Base-by-base conservation (phyloP, 2,888 invertebrate species). In the Spilarctia lutea region DNA sequence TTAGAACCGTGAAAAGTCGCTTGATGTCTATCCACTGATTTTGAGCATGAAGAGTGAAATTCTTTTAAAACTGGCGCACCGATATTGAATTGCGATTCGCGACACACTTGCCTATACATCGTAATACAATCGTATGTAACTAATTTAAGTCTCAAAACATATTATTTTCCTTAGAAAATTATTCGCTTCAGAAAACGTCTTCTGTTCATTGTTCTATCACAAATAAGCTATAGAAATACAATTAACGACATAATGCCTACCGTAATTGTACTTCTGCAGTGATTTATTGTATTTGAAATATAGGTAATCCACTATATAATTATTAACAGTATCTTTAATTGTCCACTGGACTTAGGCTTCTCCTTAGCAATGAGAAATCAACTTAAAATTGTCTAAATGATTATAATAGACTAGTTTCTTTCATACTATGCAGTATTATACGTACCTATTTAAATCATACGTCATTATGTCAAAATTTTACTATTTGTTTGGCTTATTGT, bases 11-110 rank as follows among this genome's bases (percentile, higher is more conserved):
- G 52, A 73, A 65, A 33, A 65, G 63, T 73, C 52, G 56, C 8
- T 42, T 39, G 69, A 35, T 18, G 73, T 24, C 56, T 66, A 70
- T 20, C 48, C 48, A 65, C 42, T 52, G 30, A 6, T 24, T 13
- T 20, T 11, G 71, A 69, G 68, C 68, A 69, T 74, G 66, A 74
- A 80, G 52, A 68, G 80, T 76, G 76, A 81, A 82, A 80, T 77
- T 42, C 65, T 74, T 68, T 81, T 69, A 63, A 75, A 83, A 78
- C 70, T 78, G 7, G 79, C 42, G 71, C 77, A 74, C 75, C 73
- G 30, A 71, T 78, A 75, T 75, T 75, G 66, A 77, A 65, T 68
- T 68, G 35, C 66, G n/a, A 56, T 60, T 76, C 48, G 65, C 63
- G 52, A 70, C 63, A 71, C 39, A 56, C 35, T 56, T 56, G 18